phyloP scores from a whole-genome alignment of 2,888 invertebrate species.

The Diarsia brunnea region DNA sequence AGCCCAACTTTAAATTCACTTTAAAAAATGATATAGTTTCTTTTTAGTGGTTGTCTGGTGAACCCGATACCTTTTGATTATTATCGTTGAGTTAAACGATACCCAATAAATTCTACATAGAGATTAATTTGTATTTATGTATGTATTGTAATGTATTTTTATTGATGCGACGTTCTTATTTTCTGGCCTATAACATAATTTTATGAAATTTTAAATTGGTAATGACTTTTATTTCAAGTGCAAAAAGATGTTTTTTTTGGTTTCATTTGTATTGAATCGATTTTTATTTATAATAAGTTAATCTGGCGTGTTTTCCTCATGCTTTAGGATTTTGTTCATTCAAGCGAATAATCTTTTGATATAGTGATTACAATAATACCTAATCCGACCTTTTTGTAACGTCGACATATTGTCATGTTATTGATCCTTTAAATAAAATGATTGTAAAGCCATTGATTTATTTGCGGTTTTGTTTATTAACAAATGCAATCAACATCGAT shows the following conservation, averaged over 20 bases:
- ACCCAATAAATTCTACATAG: conserved; percentile 68
- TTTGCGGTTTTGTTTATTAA: not conserved
- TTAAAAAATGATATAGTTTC: conserved; percentile 50
- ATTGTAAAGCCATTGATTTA: not conserved
- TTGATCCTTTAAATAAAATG: not conserved
- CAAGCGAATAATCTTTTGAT: not conserved
- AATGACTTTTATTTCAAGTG: not conserved
- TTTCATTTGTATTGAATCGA: not conserved
- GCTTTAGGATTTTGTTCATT: conserved; percentile 7
- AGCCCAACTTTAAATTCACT: conserved; percentile 20
- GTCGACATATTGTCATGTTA: not conserved
- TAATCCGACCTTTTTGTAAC: not conserved
- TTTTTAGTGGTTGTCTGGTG: conserved; percentile 65
- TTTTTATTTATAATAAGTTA: not conserved
- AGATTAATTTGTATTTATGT: conserved; percentile 57
- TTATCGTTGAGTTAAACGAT: conserved; percentile 70
- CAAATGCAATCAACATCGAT: not conserved
- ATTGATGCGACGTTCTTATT: conserved; percentile 14
- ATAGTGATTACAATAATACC: not conserved
- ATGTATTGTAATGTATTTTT: conserved; percentile 51
- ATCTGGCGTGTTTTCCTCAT: conserved; percentile 5
- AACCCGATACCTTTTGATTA: conserved; percentile 69
- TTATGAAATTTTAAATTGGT: not conserved
- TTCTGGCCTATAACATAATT: conserved; percentile 26
- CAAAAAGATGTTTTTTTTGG: not conserved